Percentiles rank a stretch among this genome's conserved stretches.
Evolutionary conservation across 2,113 vertebrate species (phyloP).

Genomic region (Pterophyllum scalare): DNA sequence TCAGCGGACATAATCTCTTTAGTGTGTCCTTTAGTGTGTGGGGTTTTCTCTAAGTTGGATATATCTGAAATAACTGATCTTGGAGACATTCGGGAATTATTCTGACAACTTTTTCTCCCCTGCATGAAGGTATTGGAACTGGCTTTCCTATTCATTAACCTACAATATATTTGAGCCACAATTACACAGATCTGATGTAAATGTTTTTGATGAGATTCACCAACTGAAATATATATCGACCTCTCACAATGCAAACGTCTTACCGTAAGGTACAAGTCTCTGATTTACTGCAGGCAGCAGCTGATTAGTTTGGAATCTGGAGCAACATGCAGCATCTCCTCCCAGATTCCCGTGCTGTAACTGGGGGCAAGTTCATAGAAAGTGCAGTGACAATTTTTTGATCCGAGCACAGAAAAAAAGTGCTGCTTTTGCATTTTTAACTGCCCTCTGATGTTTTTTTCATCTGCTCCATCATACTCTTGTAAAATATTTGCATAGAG

Average conservation of each 20-base stretch:
- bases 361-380: constrained; percentile 31
- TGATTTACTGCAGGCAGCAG: not conserved
- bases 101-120: not conserved
- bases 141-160: not conserved
- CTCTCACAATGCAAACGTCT: not conserved
- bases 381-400: constrained; percentile 12
- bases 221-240: not conserved
- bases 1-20: no score
- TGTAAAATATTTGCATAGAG: not conserved
- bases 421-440: constrained; percentile 37
- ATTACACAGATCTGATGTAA: not conserved
- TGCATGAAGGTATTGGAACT: not conserved
- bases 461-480: constrained; percentile 7
- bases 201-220: not conserved
- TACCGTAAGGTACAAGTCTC: not conserved
- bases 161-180: not conserved
- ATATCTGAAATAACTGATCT: not conserved
- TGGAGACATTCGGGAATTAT: not conserved
- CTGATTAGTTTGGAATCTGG: not conserved
- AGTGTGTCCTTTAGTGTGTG: no score
- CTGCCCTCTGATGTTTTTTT: constrained; percentile 15
- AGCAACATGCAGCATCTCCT: not conserved
- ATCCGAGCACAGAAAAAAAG: not conserved
- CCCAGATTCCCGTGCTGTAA: not conserved
- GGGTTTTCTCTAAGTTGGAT: no score